phyloP scores from a whole-genome alignment of 2,888 invertebrate genomes.

The Xanthorhoe spadicearia region DNA sequence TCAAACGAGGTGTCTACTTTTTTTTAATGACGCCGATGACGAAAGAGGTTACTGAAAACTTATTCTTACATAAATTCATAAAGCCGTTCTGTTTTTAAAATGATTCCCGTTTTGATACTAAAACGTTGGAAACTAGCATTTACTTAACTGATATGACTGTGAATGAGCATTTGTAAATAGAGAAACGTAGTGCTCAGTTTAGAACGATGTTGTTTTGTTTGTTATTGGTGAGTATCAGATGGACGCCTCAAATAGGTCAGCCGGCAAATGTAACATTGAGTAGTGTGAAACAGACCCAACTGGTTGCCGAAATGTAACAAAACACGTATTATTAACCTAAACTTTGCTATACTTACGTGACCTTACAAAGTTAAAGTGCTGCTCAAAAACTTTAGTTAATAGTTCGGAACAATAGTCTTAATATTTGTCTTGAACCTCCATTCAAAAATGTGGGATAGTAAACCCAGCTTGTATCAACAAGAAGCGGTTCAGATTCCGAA shows the following conservation, averaged over 20 bases:
- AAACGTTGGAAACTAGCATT: background rate
- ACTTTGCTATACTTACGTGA: constrained; percentile 16
- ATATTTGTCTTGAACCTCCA: constrained; percentile 7
- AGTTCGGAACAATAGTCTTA: background rate
- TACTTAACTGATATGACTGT: background rate
- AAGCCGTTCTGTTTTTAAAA: background rate
- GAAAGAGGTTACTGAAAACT: too few species aligned
- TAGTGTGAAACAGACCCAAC: constrained; percentile 5
- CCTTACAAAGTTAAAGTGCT: constrained; percentile 23
- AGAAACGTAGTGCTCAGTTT: constrained; percentile 5
- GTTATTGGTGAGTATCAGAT: background rate
- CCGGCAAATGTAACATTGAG: background rate
- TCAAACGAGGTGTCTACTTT: background rate
- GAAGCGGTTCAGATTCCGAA: constrained; percentile 32
- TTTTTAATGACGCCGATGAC: too few species aligned
- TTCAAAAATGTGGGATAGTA: constrained; percentile 12
- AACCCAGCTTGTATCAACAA: constrained; percentile 21
- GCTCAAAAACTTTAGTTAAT: constrained; percentile 16
- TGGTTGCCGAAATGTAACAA: background rate
- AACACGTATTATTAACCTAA: constrained; percentile 15
- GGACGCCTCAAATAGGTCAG: constrained; percentile 7
- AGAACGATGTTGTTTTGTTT: constrained; percentile 8
- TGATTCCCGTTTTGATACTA: background rate
- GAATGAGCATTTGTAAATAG: constrained; percentile 3
- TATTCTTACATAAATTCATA: too few species aligned